These are phyloP conservation scores for Vanessa atalanta DNA, from an alignment of 1,140 invertebrate genomes.

Conservation along the genomic window DNA sequence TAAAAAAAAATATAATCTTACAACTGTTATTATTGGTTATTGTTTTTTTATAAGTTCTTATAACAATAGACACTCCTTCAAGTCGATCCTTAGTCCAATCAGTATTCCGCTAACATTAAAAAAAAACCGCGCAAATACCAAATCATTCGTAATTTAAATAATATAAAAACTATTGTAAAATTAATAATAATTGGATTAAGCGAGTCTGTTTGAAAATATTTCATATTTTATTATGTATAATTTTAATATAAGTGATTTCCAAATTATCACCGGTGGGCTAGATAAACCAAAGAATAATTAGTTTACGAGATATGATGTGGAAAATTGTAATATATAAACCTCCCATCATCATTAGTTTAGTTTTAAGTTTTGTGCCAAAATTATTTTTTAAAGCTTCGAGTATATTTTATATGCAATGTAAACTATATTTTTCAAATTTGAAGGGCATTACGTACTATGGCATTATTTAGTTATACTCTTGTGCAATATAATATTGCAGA, in stretches of 20 bases:
- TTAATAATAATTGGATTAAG: constrained; percentile 48
- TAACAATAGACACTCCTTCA: neutral
- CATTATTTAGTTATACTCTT: constrained; percentile 61
- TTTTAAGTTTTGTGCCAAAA: constrained; percentile 70
- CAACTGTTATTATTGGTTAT: neutral
- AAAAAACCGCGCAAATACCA: constrained; percentile 7
- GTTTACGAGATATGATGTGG: constrained; percentile 51
- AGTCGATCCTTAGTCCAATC: constrained; percentile 12
- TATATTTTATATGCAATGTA: constrained; percentile 56
- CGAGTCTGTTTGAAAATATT: constrained; percentile 60
- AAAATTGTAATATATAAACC: constrained; percentile 66
- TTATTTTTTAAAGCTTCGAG: constrained; percentile 63
- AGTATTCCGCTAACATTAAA: constrained; percentile 27
- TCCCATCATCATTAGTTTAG: constrained; percentile 61
- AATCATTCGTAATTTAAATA: constrained; percentile 16
- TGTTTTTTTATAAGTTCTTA: neutral
- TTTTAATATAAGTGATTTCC: constrained; percentile 62
- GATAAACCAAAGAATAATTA: constrained; percentile 79
- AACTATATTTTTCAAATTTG: constrained; percentile 63
- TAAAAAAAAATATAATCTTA: no score
- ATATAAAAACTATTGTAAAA: constrained; percentile 33
- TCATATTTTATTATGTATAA: constrained; percentile 66
- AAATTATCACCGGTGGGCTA: constrained; percentile 73
- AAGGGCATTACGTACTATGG: constrained; percentile 71
- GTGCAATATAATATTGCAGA: constrained; percentile 67